Percentiles rank a stretch among this genome's conserved stretches.
Evolutionary conservation across 2,113 vertebrate species (phyloP).

Genomic region (Sula dactylatra): DNA sequence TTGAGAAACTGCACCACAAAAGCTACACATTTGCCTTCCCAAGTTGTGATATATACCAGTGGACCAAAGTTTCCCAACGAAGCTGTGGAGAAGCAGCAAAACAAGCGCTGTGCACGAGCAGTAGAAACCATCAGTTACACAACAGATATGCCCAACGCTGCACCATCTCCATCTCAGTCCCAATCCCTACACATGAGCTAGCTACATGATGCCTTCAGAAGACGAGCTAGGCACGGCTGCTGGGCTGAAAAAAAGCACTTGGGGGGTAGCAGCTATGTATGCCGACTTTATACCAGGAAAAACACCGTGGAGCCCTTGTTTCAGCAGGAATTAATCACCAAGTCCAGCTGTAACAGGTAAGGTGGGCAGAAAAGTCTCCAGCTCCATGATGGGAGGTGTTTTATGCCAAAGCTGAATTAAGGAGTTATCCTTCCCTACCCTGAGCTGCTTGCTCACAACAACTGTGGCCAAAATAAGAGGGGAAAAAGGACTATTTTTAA

Average conservation of each 20-base stretch:
- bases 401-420: background rate
- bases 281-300: background rate
- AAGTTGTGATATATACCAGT: background rate
- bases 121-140: background rate
- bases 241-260: background rate
- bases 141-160: background rate
- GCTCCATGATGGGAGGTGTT: background rate
- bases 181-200: background rate
- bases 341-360: background rate
- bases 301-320: background rate
- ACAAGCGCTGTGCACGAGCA: background rate
- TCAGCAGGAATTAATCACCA: background rate
- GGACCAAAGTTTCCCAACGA: background rate
- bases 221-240: background rate
- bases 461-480: background rate
- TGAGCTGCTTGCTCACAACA: background rate
- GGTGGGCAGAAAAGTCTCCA: background rate
- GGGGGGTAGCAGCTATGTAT: accelerated
- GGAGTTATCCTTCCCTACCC: background rate
- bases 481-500: background rate
- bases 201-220: background rate
- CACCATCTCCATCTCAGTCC: background rate
- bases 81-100: background rate
- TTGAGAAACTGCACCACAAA: background rate
- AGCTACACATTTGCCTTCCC: background rate